phyloP scores from a whole-genome alignment of 1,140 invertebrate genomes.

The Saccostrea cuccullata region DNA sequence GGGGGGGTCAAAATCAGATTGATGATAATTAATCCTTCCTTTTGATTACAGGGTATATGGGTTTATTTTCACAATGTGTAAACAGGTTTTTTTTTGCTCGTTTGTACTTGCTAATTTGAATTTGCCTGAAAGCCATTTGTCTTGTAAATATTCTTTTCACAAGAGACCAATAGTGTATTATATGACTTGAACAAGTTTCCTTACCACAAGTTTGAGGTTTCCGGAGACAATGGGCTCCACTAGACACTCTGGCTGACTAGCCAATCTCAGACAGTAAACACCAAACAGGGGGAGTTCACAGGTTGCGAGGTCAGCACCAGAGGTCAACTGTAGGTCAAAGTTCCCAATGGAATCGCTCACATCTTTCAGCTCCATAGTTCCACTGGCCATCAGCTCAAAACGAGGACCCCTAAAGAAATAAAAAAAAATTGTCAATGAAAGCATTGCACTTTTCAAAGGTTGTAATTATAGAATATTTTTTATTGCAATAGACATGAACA shows the following conservation, averaged over 20 bases:
- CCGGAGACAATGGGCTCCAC: conserved; percentile 81
- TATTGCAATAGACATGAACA: no score
- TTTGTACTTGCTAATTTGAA: no score
- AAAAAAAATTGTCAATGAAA: neutral
- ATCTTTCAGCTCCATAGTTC: conserved; percentile 83
- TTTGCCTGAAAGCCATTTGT: no score
- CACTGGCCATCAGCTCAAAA: conserved; percentile 85
- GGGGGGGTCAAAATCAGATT: no score
- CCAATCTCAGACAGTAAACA: conserved; percentile 86
- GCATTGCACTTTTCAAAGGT: no score
- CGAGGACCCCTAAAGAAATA: conserved; percentile 82
- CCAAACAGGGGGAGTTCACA: conserved; percentile 85
- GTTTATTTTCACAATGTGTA: no score
- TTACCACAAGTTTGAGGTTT: conserved; percentile 80
- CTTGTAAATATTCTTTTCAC: no score
- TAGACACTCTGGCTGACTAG: conserved; percentile 84
- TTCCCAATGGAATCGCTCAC: conserved; percentile 81
- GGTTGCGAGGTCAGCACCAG: conserved; percentile 65
- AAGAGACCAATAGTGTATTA: no score
- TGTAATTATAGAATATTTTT: no score
- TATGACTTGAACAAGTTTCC: conserved; percentile 4
- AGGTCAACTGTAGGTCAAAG: conserved; percentile 77
- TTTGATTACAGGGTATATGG: no score
- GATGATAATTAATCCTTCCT: no score
- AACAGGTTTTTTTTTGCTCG: no score